Evolutionary conservation across 2,113 vertebrate species (phyloP).

Genomic region (Erythrolamprus reginae): DNA sequence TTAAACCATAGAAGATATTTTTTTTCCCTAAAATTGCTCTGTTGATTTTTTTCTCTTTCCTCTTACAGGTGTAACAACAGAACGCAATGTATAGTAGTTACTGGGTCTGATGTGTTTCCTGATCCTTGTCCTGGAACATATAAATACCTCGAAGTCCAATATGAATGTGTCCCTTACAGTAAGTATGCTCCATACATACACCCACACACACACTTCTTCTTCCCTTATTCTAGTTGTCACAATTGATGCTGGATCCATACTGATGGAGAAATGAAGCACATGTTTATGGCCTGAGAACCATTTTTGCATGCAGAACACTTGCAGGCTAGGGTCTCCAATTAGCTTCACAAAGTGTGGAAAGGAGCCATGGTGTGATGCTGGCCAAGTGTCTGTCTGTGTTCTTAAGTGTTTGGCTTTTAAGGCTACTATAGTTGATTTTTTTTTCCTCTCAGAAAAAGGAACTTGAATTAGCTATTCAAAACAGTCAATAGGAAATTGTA

Average conservation of each 20-base stretch:
- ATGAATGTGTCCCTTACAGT: constrained; percentile 99
- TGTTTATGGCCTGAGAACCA: constrained; percentile 64
- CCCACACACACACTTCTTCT: constrained; percentile 59
- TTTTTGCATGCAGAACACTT: constrained; percentile 77
- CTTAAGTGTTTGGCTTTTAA: constrained; percentile 79
- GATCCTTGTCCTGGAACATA: constrained; percentile 98
- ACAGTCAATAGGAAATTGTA: constrained; percentile 75
- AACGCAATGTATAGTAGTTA: constrained; percentile 98
- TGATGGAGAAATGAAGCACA: constrained; percentile 67
- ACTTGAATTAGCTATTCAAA: constrained; percentile 78
- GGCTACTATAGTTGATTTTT: constrained; percentile 67
- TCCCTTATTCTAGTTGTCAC: constrained; percentile 60
- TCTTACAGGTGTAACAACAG: constrained; percentile 95
- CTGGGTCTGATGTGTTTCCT: constrained; percentile 97
- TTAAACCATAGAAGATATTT: not conserved
- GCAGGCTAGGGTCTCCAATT: constrained; percentile 69
- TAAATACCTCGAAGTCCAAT: constrained; percentile 99
- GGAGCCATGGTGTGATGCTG: constrained; percentile 70
- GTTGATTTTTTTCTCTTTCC: constrained; percentile 69
- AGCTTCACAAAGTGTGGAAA: constrained; percentile 73
- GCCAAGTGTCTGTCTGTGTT: constrained; percentile 77
- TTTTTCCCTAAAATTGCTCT: constrained; percentile 55
- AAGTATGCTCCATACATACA: constrained; percentile 90
- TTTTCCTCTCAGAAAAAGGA: constrained; percentile 66
- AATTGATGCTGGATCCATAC: constrained; percentile 58